phyloP scores from a whole-genome alignment of 2,797 vertebrate genomes.

The Argya squamiceps region DNA sequence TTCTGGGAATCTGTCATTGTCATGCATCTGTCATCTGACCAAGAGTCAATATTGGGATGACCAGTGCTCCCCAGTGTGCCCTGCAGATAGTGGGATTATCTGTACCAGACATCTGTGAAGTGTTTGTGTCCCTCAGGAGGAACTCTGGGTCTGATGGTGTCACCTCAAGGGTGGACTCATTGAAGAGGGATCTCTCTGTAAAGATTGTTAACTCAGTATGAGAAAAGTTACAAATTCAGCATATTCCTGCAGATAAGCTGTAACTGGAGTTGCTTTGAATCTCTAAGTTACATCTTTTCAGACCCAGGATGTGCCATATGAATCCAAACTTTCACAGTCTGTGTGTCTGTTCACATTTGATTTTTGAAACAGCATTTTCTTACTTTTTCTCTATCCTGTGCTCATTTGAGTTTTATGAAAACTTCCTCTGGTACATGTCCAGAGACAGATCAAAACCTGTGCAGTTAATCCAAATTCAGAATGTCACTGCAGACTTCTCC shows the following conservation, averaged over 20 bases:
- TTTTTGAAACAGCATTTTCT: not conserved
- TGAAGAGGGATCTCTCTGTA: not conserved
- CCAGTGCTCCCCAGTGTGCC: not conserved
- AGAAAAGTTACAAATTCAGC: not conserved
- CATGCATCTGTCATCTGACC: not conserved
- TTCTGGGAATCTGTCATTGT: not conserved
- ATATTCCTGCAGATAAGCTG: not conserved
- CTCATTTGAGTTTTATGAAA: not conserved
- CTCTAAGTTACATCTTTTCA: not conserved
- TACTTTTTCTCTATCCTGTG: not conserved
- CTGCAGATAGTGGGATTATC: not conserved
- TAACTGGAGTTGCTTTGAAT: not conserved
- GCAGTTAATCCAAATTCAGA: constrained; percentile 11
- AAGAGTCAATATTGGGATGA: not conserved
- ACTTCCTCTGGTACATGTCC: not conserved
- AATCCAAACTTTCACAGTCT: not conserved
- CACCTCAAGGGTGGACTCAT: not conserved
- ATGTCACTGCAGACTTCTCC: not conserved
- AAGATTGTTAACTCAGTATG: not conserved
- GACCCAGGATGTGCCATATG: not conserved
- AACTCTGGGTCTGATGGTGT: not conserved
- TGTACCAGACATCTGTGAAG: not conserved
- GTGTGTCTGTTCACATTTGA: not conserved
- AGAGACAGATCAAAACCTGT: not conserved
- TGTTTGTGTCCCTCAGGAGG: not conserved